Evolutionary conservation across 2,113 vertebrate genomes (phyloP).

Genomic region (Dipodomys ordii): DNA sequence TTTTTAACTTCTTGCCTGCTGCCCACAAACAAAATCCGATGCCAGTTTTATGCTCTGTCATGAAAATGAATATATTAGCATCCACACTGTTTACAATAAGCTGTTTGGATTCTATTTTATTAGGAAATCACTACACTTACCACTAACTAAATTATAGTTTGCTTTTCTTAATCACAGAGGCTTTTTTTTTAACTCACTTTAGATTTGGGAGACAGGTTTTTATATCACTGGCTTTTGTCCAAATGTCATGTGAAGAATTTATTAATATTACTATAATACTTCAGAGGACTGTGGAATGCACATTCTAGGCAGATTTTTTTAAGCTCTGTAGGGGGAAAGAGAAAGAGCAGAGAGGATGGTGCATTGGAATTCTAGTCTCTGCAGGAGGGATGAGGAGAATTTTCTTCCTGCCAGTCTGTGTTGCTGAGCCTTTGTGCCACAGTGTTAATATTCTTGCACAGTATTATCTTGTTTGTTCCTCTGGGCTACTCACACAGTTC

Average conservation of each 20-base stretch:
- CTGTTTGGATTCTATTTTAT: not conserved
- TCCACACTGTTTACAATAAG: not conserved
- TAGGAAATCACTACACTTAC: not conserved
- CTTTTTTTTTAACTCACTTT: not conserved
- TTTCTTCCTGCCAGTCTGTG: constrained; percentile 67
- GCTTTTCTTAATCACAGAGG: constrained; percentile 15
- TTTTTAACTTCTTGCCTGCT: not conserved
- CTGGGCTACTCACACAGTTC: not conserved
- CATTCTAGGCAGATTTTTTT: constrained; percentile 70
- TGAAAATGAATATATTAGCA: not conserved
- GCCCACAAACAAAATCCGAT: not conserved
- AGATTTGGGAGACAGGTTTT: constrained; percentile 65
- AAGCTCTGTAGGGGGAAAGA: constrained; percentile 63
- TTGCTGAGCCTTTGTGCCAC: constrained; percentile 34
- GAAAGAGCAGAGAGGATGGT: constrained; percentile 64
- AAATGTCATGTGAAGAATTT: constrained; percentile 83
- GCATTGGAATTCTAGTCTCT: constrained; percentile 75
- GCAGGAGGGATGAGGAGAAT: constrained; percentile 73
- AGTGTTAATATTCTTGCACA: constrained; percentile 27
- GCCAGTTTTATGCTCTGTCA: not conserved
- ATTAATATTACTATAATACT: constrained; percentile 83
- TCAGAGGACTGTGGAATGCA: constrained; percentile 82
- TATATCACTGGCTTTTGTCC: constrained; percentile 54
- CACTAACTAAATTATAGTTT: not conserved
- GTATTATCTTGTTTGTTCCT: constrained; percentile 62